Percentiles rank a stretch among this genome's conserved stretches.
phyloP scores from a whole-genome alignment of 2,888 invertebrate species.

The Zygogramma bicolorata region DNA sequence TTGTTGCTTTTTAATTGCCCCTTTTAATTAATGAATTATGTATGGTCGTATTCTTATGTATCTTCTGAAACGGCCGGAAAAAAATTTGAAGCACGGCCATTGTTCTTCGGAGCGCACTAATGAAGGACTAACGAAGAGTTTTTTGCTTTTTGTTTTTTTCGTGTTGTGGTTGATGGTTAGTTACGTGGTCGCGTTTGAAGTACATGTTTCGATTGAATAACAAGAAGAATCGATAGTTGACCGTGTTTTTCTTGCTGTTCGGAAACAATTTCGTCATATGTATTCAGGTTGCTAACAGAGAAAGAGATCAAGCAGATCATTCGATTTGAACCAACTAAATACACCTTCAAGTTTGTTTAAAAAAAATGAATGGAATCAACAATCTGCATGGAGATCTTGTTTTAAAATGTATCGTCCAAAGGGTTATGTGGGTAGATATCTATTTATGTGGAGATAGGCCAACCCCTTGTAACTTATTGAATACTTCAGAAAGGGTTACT shows the following conservation, averaged over 20 bases:
- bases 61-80: constrained; percentile 18
- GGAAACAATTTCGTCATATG: background rate
- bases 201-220: constrained; percentile 6
- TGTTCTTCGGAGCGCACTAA: constrained; percentile 19
- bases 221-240: background rate
- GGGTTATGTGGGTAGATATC: too few species aligned
- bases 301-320: too few species aligned
- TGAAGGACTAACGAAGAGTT: constrained; percentile 18
- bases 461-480: too few species aligned
- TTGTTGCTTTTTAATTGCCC: constrained; percentile 58
- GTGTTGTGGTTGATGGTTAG: constrained; percentile 21
- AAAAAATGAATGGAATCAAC: too few species aligned
- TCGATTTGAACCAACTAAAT: too few species aligned
- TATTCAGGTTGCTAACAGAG: too few species aligned
- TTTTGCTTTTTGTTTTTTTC: constrained; percentile 9
- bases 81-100: constrained; percentile 12
- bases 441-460: too few species aligned
- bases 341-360: too few species aligned
- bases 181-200: constrained; percentile 20
- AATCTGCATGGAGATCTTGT: too few species aligned
- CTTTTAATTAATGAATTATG: constrained; percentile 56
- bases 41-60: constrained; percentile 40
- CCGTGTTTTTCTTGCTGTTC: background rate
- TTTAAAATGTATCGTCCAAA: too few species aligned
- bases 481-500: too few species aligned